Evolutionary conservation across 2,888 invertebrate species (phyloP), one percentile per base, ranked within the genome.

Genomic region (Hydroisotoma schaefferi): DNA sequence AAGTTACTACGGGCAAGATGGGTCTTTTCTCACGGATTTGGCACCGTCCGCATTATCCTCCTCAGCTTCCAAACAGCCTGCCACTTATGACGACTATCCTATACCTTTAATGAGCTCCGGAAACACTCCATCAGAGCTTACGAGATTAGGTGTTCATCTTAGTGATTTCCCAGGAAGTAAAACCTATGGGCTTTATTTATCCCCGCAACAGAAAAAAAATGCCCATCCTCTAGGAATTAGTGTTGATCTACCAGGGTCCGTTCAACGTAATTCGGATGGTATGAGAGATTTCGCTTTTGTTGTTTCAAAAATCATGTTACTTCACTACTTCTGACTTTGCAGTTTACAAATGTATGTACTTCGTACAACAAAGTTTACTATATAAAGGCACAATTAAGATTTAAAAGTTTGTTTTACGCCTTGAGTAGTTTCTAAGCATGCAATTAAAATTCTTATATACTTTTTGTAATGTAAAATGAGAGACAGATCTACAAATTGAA

Each of bases 71-170:
- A 18, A 51, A 22, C 29, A 47, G 3, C 27, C 47, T 25, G 22
- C 43, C 6, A 8, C 40, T 12, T 46, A 51, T 55, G 43, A 57
- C 29, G 53, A 33, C 40, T 58, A 65, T 27, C 53, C 57, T 52
- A 55, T 59, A 52, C 51, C 58, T 52, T 49, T 65, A 61, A 65
- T 64, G 57, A 64, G 57, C 55, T 60, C 60, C 25, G 61, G 26
- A 25, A 12, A 12, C 33, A 10, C 46, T 25, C 46, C 46, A 8
- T 6, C 46, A 22, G 46, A 46, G 4, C 46, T 46, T 22, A 20
- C 46, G 4, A 12, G 46, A 22, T 3, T 46, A 25, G 46, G 46
- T 22, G 12, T 46, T 6, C 46, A 26, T 46, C 23, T 46, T 5
- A 46, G 26, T 15, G n/a, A 46, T 15, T 5, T 25, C 23, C 46